Evolutionary conservation across 2,113 vertebrate genomes (phyloP).

Genomic region (Brienomyrus longianalis): DNA sequence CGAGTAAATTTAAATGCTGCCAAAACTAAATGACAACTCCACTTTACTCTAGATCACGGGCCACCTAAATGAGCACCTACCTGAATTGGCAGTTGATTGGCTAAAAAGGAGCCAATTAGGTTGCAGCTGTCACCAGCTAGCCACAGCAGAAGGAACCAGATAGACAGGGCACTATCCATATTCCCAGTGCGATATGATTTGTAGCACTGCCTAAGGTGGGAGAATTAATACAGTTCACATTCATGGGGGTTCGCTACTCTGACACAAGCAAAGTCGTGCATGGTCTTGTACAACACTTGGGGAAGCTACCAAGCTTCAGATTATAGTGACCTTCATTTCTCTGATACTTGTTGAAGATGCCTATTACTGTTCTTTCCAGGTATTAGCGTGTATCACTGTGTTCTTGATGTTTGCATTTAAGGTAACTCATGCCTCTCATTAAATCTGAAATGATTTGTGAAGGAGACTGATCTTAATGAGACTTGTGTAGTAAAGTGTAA

Average conservation of each 20-base stretch:
- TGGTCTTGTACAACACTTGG: background rate
- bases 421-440: background rate
- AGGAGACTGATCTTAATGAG: background rate
- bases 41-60: background rate
- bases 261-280: background rate
- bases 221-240: background rate
- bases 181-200: slow-evolving; percentile 78
- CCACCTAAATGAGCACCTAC: slow-evolving; percentile 48
- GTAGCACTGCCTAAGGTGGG: slow-evolving; percentile 73
- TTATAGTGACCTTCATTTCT: background rate
- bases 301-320: background rate
- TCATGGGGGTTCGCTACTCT: background rate
- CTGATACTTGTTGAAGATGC: background rate
- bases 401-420: background rate
- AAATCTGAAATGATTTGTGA: background rate
- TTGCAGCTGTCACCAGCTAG: slow-evolving; percentile 86
- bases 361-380: background rate
- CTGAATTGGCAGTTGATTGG: slow-evolving; percentile 89
- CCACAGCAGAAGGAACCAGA: slow-evolving; percentile 93
- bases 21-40: background rate
- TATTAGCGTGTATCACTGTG: background rate
- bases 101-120: slow-evolving; percentile 83
- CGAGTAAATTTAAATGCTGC: background rate
- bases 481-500: background rate
- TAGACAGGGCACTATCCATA: slow-evolving; percentile 85